Evolutionary conservation across 2,113 vertebrate genomes (phyloP).

Genomic region (Urocitellus parryii): DNA sequence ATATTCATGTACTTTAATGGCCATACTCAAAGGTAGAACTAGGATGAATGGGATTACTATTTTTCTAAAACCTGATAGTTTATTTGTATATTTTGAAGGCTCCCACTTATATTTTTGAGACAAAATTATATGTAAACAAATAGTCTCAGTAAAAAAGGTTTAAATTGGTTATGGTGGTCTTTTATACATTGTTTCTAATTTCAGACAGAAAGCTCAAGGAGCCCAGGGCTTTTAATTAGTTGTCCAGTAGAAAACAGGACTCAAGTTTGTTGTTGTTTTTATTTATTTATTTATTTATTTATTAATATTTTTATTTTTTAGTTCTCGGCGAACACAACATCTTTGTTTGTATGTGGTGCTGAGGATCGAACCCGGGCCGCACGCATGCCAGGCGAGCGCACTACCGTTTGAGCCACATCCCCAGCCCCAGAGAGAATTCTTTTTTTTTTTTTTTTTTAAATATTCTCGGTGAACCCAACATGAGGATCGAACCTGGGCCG

Average conservation of each 20-base stretch:
- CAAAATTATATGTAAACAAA: background rate
- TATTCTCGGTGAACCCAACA: too few species aligned
- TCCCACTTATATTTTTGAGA: background rate
- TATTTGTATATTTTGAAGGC: background rate
- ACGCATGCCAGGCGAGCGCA: too few species aligned
- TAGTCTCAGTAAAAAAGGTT: background rate
- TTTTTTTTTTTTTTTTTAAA: too few species aligned
- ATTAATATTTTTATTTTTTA: too few species aligned
- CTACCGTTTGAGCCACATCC: too few species aligned
- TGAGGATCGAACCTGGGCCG: too few species aligned
- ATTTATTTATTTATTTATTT: too few species aligned
- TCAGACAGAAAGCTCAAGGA: background rate
- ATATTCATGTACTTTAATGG: background rate
- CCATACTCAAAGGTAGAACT: background rate
- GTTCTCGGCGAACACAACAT: too few species aligned
- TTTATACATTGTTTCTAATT: background rate
- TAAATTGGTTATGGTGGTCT: background rate
- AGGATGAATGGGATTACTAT: background rate
- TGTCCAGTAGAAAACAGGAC: background rate
- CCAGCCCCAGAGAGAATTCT: too few species aligned
- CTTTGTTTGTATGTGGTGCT: too few species aligned
- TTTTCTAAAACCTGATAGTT: constrained; percentile 13
- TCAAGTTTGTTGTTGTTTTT: too few species aligned
- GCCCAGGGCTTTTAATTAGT: background rate
- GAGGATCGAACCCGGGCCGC: too few species aligned